Evolutionary conservation across 2,797 vertebrate species (phyloP).

Genomic region (Corythornis leucogaster): DNA sequence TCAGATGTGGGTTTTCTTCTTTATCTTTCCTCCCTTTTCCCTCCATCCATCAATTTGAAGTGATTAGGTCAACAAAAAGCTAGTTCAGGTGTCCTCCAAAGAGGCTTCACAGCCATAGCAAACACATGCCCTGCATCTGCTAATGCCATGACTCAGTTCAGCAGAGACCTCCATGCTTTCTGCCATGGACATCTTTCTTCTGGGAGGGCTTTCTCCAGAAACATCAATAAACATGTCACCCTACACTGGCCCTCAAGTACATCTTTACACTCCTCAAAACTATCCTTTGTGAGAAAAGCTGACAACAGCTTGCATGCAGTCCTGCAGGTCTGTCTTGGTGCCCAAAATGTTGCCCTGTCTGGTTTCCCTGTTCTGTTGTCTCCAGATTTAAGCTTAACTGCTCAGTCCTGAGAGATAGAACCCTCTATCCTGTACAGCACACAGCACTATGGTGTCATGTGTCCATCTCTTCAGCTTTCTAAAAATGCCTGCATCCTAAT

Average conservation of each 20-base stretch:
- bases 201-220: neutral
- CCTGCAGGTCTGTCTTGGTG: neutral
- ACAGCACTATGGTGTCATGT: neutral
- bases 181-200: neutral
- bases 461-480: neutral
- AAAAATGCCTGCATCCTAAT: constrained; percentile 2
- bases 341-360: neutral
- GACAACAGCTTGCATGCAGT: neutral
- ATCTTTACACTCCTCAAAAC: neutral
- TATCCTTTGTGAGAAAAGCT: neutral
- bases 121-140: neutral
- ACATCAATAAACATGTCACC: neutral
- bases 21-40: neutral
- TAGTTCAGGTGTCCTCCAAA: neutral
- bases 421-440: neutral
- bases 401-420: neutral
- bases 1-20: neutral
- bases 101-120: neutral
- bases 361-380: neutral
- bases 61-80: neutral
- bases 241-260: neutral
- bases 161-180: neutral
- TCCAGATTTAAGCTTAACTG: neutral
- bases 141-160: neutral
- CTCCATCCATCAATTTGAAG: neutral